Evolutionary conservation across 2,797 vertebrate species (phyloP).

Genomic region (Amblyraja radiata): DNA sequence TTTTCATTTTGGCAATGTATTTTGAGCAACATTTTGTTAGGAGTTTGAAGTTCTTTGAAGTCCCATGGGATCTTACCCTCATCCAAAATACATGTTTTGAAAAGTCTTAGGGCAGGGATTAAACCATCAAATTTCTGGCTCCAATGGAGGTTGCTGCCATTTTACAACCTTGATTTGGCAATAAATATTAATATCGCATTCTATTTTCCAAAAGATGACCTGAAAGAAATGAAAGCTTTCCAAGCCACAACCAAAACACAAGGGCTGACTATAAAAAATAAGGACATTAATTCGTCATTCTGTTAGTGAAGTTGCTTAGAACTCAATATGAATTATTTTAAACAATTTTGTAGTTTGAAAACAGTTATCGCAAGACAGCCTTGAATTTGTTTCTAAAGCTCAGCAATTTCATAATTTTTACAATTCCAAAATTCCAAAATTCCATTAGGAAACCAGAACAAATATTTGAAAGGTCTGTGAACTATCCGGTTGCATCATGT

Average conservation of each 20-base stretch:
- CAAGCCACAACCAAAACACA: background rate
- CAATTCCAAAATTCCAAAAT: background rate
- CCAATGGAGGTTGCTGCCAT: background rate
- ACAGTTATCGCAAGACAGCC: background rate
- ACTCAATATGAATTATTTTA: background rate
- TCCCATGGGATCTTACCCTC: no score
- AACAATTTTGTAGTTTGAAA: background rate
- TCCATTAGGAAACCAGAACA: slow-evolving; percentile 7
- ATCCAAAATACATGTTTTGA: no score
- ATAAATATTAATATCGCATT: background rate
- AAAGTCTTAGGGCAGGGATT: background rate
- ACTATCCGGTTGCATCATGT: background rate
- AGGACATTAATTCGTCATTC: background rate
- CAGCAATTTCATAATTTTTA: background rate
- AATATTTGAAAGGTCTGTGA: background rate
- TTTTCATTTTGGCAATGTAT: no score
- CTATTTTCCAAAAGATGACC: background rate
- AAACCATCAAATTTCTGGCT: background rate
- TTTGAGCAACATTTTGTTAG: no score
- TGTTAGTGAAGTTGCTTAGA: background rate
- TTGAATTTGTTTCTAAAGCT: background rate
- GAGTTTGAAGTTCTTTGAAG: no score
- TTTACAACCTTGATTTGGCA: background rate
- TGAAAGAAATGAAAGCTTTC: background rate
- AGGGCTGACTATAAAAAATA: background rate